A percentile compares a stretch with the other conserved stretches of the same genome.
Evolutionary conservation across 2,113 vertebrate genomes (phyloP).

Genomic region (Anguilla japonica): DNA sequence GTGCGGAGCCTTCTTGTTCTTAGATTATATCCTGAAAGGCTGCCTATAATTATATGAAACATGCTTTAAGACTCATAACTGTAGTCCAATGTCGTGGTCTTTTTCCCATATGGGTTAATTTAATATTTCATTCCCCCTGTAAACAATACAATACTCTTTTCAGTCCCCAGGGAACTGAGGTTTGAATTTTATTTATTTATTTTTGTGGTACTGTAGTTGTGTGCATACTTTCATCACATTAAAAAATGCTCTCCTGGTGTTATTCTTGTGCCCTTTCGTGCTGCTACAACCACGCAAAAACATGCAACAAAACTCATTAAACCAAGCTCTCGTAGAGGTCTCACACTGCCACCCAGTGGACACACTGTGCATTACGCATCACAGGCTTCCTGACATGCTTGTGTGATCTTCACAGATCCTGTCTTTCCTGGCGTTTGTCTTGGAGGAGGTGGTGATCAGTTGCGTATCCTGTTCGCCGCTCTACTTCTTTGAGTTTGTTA

Average conservation of each 20-base stretch:
- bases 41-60: too few species aligned
- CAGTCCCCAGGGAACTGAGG: background rate
- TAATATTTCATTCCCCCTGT: background rate
- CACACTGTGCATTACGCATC: background rate
- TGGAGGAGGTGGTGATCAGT: slow-evolving; percentile 78
- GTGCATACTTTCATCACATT: too few species aligned
- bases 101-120: background rate
- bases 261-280: too few species aligned
- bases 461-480: slow-evolving; percentile 72
- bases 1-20: too few species aligned
- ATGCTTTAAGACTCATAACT: too few species aligned
- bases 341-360: background rate
- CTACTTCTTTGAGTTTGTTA: slow-evolving; percentile 90
- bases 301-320: too few species aligned
- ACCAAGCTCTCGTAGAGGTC: too few species aligned
- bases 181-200: background rate
- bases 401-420: slow-evolving; percentile 68
- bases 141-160: background rate
- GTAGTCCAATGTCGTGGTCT: too few species aligned
- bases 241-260: too few species aligned
- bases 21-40: too few species aligned
- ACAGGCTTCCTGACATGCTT: background rate
- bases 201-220: too few species aligned
- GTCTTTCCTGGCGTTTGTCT: slow-evolving; percentile 81
- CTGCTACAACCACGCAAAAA: too few species aligned